These are phyloP conservation scores for Sycophila sp. DNA, from an alignment of 1,140 invertebrate species.

Conservation along the genomic window DNA sequence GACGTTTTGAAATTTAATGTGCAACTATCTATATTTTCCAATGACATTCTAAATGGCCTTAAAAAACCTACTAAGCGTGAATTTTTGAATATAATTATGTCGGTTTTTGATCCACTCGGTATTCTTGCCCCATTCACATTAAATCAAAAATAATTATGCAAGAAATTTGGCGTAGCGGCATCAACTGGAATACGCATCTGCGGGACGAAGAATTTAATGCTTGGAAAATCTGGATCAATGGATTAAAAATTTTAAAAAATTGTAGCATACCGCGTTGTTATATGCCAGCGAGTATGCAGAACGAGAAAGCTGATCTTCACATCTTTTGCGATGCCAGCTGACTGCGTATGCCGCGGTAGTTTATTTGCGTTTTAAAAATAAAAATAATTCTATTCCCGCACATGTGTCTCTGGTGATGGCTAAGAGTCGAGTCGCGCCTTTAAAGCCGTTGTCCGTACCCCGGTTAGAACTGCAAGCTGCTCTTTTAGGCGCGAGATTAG, in stretches of 20 bases:
- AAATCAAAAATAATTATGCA: slow-evolving; percentile 53
- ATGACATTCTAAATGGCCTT: too few species aligned
- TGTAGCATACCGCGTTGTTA: neutral
- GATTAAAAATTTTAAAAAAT: neutral
- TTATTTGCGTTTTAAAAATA: neutral
- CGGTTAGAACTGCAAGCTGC: slow-evolving; percentile 56
- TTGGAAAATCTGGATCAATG: slow-evolving; percentile 14
- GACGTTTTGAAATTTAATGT: too few species aligned
- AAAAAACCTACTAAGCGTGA: too few species aligned
- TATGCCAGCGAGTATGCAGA: neutral
- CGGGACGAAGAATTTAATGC: neutral
- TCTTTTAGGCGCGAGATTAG: slow-evolving; percentile 48
- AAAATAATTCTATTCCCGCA: too few species aligned
- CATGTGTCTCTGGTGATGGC: neutral
- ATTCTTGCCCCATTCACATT: slow-evolving; percentile 48
- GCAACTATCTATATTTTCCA: too few species aligned
- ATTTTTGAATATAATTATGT: slow-evolving; percentile 39
- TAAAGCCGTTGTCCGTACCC: slow-evolving; percentile 50
- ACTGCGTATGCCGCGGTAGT: slow-evolving; percentile 3
- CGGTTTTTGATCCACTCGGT: slow-evolving; percentile 56
- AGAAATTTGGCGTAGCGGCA: slow-evolving; percentile 47
- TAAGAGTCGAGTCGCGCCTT: slow-evolving; percentile 4
- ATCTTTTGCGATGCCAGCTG: slow-evolving; percentile 49
- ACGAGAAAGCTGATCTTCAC: slow-evolving; percentile 42
- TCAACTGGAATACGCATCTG: slow-evolving; percentile 54